A percentile compares a stretch with the other conserved stretches of the same genome.
Conservation (phyloP, 2,888 invertebrate genomes). For the Germaria angustata region DNA sequence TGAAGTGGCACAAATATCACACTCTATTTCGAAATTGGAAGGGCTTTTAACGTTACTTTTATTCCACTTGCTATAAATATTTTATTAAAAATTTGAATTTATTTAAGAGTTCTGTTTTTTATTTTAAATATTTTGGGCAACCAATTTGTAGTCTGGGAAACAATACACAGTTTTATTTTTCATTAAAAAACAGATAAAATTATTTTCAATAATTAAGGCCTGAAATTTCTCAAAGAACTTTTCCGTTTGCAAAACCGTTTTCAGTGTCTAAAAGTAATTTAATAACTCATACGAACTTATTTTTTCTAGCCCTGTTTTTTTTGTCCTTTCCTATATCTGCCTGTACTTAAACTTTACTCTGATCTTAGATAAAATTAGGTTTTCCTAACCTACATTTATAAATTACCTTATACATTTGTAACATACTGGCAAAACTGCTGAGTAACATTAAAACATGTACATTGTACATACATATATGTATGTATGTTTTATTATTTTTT, state of each 20-base stretch:
- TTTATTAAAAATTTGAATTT: too few species aligned
- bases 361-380: slow-evolving; percentile 61
- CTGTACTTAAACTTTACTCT: slow-evolving; percentile 25
- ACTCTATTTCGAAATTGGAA: too few species aligned
- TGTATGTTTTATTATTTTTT: too few species aligned
- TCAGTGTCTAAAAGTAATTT: slow-evolving; percentile 52
- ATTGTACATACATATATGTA: background rate
- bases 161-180: too few species aligned
- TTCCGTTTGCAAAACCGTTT: background rate
- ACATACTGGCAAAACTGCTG: background rate
- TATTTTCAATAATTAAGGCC: too few species aligned
- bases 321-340: background rate
- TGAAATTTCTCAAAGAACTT: background rate
- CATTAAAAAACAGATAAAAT: too few species aligned
- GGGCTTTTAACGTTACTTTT: too few species aligned
- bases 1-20: too few species aligned
- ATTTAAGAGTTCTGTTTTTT: too few species aligned
- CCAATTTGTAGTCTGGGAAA: too few species aligned
- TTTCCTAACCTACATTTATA: slow-evolving; percentile 65
- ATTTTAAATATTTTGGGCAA: too few species aligned
- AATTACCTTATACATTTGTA: slow-evolving; percentile 54
- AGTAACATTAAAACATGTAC: background rate
- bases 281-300: slow-evolving; percentile 20
- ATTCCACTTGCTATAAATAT: too few species aligned
- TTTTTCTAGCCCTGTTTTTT: background rate